Conservation (phyloP, 2,797 vertebrate genomes). For the Lacerta agilis region DNA sequence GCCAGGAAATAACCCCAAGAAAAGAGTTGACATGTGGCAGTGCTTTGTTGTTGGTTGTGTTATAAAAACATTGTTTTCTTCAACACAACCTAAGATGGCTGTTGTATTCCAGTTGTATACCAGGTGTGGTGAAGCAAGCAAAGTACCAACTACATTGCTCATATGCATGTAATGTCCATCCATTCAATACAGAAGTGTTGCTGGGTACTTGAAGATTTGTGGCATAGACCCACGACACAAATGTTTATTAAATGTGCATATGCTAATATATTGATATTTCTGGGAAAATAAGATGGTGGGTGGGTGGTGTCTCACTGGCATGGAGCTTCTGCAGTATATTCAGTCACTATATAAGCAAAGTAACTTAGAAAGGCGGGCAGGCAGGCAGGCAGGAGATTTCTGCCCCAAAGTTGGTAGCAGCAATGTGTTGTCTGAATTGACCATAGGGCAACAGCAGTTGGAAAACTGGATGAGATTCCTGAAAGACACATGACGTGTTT, state of each 20-base stretch:
- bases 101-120: not conserved
- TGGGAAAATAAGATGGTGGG: no score
- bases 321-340: no score
- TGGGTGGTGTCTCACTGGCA: no score
- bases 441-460: not conserved
- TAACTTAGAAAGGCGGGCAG: no score
- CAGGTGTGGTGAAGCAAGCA: not conserved
- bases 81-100: not conserved
- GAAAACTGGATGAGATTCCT: not conserved
- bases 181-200: not conserved
- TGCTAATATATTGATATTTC: no score
- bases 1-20: not conserved
- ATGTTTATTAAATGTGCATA: no score
- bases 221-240: no score
- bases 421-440: not conserved
- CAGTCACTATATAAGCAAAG: no score
- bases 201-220: no score
- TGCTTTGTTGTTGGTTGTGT: not conserved
- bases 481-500: not conserved
- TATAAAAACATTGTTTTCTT: not conserved
- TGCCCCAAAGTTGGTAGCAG: not conserved
- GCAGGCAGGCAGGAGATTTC: no score
- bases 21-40: not conserved
- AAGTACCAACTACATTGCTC: not conserved
- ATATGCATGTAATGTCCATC: not conserved